Percentiles rank a stretch among this genome's conserved stretches.
Evolutionary conservation across 2,888 invertebrate genomes (phyloP).

Genomic region (Fragum sueziense): DNA sequence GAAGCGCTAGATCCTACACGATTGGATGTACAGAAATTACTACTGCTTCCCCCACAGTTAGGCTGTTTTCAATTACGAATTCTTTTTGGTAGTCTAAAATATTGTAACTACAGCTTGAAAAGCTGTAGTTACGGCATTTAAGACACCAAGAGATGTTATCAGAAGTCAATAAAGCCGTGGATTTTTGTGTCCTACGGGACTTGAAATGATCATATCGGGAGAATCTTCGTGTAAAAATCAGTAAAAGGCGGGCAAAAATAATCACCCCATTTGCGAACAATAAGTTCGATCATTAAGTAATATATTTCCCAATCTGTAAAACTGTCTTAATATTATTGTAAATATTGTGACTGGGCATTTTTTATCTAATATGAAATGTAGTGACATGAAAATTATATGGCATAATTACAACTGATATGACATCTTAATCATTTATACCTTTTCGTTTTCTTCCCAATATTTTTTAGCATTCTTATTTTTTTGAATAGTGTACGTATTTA

Average conservation of each 20-base stretch:
- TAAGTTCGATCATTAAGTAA: constrained; percentile 57
- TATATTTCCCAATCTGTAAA: constrained; percentile 53
- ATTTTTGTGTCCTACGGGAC: constrained; percentile 13
- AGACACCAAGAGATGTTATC: no score
- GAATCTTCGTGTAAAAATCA: constrained; percentile 42
- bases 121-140: no score
- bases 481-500: no score
- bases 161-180: neutral
- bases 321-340: constrained; percentile 47
- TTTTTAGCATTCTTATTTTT: no score
- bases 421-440: constrained; percentile 3
- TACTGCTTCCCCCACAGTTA: neutral
- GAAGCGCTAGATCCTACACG: constrained; percentile 1
- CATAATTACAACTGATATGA: constrained; percentile 14
- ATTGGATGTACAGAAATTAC: constrained; percentile 31
- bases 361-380: neutral
- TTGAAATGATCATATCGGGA: constrained; percentile 29
- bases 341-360: constrained; percentile 42
- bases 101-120: no score
- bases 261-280: constrained; percentile 55
- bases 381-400: constrained; percentile 24
- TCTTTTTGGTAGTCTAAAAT: no score
- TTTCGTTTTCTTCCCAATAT: no score
- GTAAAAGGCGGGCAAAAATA: constrained; percentile 57
- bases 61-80: constrained; percentile 22